Evolutionary conservation across 2,888 invertebrate genomes (phyloP), one percentile per base, ranked within the genome.

Genomic region (Drosophila colorata): DNA sequence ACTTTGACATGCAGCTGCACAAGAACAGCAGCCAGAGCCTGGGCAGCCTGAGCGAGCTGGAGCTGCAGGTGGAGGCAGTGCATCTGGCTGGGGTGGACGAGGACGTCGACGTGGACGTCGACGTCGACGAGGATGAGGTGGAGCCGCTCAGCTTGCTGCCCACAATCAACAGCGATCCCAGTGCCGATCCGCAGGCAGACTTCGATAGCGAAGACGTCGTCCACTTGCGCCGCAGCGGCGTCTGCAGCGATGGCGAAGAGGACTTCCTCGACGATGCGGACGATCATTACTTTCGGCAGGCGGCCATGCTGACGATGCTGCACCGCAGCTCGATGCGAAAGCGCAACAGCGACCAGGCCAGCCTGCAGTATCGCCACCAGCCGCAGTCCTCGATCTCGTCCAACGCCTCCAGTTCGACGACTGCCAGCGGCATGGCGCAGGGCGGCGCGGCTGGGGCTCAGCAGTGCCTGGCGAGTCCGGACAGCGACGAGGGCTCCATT

Each of bases 401-500:
- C 5, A 89, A 87, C 37, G 81, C 86, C 6, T 90, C 90, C 31
- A 79, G 73, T 23, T 89, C 89, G 9, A 89, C 81, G 31, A 74
- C 78, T 25, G 81, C 74, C 44, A 83, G 83, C 51, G 80, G 76
- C 14, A 72, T 64, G 16, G 74, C 57, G n/a, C 74, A 61, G n/a
- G 47, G 46, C 0, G 67, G 69, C 40, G 71, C 55, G 4, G 53
- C 73, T 9, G 59, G 25, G n/a, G 59, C 58, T 3, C 79, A 60
- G 14, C 77, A 61, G 69, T 74, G 78, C 38, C 73, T 89, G 52
- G 72, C 75, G 20, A 83, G 85, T 51, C 92, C 94, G 74, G 95
- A 95, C 87, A 95, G 95, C 92, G 95, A 95, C 93, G 95, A 95
- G 88, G 95, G 95, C 76, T 95, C 95, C 52, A 95, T 96, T 89